These are phyloP conservation scores for Empidonax traillii DNA, from an alignment of 2,113 vertebrate species.

Conservation along the genomic window DNA sequence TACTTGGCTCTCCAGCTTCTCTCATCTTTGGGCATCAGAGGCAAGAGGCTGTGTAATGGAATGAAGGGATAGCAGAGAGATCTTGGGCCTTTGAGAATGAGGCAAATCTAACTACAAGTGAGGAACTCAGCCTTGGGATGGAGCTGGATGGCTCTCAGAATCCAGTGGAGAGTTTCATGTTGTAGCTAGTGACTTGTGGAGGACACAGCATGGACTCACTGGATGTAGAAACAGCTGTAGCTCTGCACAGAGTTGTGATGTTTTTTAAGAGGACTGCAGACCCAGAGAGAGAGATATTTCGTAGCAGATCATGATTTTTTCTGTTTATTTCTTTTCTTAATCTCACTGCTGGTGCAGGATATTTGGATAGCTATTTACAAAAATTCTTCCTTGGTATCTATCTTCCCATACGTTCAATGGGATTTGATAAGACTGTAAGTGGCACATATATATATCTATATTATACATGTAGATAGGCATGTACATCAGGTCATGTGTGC, in stretches of 20 bases:
- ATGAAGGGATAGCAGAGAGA: background rate
- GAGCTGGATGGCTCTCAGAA: background rate
- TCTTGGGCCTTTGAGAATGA: background rate
- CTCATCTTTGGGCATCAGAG: fast-evolving
- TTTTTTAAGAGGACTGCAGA: background rate
- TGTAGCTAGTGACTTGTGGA: background rate
- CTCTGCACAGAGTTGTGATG: background rate
- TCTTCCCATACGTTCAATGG: background rate
- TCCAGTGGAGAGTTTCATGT: background rate
- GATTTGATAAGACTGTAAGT: background rate
- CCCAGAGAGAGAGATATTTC: background rate
- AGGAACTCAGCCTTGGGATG: background rate
- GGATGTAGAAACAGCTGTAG: background rate
- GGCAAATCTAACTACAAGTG: background rate
- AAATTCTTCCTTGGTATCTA: background rate
- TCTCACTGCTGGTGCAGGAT: background rate
- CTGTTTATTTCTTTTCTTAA: background rate
- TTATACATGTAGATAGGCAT: background rate
- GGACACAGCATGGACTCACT: background rate
- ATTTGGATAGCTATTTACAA: background rate
- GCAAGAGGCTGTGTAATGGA: background rate
- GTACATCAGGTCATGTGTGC: background rate
- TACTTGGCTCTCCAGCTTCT: background rate
- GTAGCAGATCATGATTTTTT: background rate
- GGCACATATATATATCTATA: background rate